A percentile compares a stretch with the other conserved stretches of the same genome.
phyloP scores from a whole-genome alignment of 23 tunicate species.

The Trididemnum clinides region DNA sequence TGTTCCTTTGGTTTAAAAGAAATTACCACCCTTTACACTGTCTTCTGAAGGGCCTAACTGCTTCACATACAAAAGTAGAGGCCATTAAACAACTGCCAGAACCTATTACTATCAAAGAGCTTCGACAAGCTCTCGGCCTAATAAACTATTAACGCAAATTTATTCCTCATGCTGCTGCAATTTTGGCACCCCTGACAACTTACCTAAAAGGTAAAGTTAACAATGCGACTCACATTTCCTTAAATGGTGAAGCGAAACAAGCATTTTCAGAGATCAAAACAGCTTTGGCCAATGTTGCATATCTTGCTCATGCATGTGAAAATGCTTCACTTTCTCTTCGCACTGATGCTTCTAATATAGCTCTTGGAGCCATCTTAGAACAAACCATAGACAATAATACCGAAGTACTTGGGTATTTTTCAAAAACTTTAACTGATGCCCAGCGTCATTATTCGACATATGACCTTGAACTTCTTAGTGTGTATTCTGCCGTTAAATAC shows the following conservation, averaged over 20 bases:
- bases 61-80: slow-evolving; percentile 14
- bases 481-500: slow-evolving; percentile 18
- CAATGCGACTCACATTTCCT: neutral
- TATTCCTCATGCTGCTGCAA: slow-evolving; percentile 11
- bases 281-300: neutral
- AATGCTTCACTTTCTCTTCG: slow-evolving; percentile 15
- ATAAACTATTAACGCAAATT: slow-evolving; percentile 12
- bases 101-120: slow-evolving; percentile 18
- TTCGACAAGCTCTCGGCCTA: slow-evolving; percentile 9
- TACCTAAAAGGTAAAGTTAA: neutral
- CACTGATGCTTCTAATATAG: slow-evolving; percentile 28
- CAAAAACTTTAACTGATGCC: slow-evolving; percentile 11
- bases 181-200: slow-evolving; percentile 20
- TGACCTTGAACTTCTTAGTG: slow-evolving; percentile 31
- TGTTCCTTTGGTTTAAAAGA: slow-evolving; percentile 18
- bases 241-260: neutral
- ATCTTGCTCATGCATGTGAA: neutral
- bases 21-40: neutral
- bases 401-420: slow-evolving; percentile 32
- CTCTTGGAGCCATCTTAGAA: slow-evolving; percentile 40
- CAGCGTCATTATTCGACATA: slow-evolving; percentile 30
- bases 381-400: slow-evolving; percentile 7
- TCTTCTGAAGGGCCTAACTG: slow-evolving; percentile 23
- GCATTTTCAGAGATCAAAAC: slow-evolving; percentile 20
- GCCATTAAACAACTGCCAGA: slow-evolving; percentile 27